These are phyloP conservation scores for Ichneumoninae sp. DNA, from an alignment of 2,888 invertebrate species.

Conservation along the genomic window DNA sequence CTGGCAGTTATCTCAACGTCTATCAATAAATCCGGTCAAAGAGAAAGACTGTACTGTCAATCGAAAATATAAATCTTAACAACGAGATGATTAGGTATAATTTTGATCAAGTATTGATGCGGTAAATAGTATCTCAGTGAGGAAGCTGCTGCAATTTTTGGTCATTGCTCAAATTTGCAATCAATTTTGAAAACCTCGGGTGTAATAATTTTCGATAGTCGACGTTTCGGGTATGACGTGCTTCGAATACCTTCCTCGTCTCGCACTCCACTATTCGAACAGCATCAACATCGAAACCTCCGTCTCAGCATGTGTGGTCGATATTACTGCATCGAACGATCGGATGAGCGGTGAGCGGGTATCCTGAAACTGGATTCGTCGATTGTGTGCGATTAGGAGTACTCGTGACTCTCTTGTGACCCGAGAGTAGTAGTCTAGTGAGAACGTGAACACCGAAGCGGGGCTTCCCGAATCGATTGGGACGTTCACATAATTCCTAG, in stretches of 20 bases:
- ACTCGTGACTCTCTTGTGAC: slow-evolving; percentile 47
- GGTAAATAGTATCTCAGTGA: neutral
- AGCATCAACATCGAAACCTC: neutral
- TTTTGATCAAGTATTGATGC: neutral
- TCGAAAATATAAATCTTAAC: neutral
- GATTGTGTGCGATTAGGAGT: slow-evolving; percentile 57
- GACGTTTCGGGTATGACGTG: neutral
- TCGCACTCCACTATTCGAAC: neutral
- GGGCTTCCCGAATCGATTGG: slow-evolving; percentile 39
- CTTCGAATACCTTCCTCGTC: neutral
- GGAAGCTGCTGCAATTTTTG: neutral
- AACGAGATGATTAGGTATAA: neutral
- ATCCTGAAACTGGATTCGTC: slow-evolving; percentile 49
- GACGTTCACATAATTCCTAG: slow-evolving; percentile 53
- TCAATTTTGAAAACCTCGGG: neutral
- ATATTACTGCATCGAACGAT: slow-evolving; percentile 28
- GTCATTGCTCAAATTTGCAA: neutral
- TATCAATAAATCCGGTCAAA: slow-evolving; percentile 1
- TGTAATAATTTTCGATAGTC: neutral
- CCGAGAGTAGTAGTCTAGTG: slow-evolving; percentile 17
- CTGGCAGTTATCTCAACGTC: slow-evolving; percentile 4
- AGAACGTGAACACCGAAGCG: slow-evolving; percentile 22
- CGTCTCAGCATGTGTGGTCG: slow-evolving; percentile 10
- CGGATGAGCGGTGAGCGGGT: slow-evolving; percentile 33
- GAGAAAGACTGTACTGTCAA: neutral